Conservation (phyloP, 35 echinoderm and acorn worm genomes). For the Heliocidaris tuberculata region DNA sequence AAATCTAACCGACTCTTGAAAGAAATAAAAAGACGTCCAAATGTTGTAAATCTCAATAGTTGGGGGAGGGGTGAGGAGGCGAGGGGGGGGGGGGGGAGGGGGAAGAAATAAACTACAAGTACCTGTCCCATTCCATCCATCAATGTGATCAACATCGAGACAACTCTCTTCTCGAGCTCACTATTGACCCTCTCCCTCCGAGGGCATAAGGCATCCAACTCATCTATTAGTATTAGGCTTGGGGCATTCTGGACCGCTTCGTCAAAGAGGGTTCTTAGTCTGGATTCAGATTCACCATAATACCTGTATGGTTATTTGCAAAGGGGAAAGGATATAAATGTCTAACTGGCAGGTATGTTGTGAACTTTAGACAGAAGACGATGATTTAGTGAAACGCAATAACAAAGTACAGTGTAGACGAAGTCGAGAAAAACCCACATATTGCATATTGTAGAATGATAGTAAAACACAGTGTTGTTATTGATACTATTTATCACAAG, state of each 20-base stretch:
- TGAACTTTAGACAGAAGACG: background rate
- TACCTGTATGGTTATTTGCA: slow-evolving; percentile 51
- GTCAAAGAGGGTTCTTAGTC: slow-evolving; percentile 77
- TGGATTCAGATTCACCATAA: slow-evolving; percentile 91
- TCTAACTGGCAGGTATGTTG: no score
- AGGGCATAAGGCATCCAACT: slow-evolving; percentile 90
- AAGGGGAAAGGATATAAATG: background rate
- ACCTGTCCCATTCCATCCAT: slow-evolving; percentile 66
- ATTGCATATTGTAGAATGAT: no score
- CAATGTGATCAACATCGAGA: slow-evolving; percentile 83
- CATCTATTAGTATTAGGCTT: slow-evolving; percentile 89
- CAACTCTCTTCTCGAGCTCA: slow-evolving; percentile 88
- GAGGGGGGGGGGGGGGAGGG: background rate
- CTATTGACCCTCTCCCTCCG: slow-evolving; percentile 82
- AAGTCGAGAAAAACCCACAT: background rate
- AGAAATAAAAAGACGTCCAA: no score
- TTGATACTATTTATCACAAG: no score
- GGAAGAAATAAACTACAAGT: background rate
- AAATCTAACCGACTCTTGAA: no score
- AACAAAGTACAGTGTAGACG: background rate
- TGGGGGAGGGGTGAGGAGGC: background rate
- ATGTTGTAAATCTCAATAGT: background rate
- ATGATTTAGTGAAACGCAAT: background rate
- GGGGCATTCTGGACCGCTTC: slow-evolving; percentile 75
- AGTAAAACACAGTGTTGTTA: no score